A percentile compares a stretch with the other conserved stretches of the same genome.
phyloP scores from a whole-genome alignment of 2,888 invertebrate genomes.

The Thera britannica region DNA sequence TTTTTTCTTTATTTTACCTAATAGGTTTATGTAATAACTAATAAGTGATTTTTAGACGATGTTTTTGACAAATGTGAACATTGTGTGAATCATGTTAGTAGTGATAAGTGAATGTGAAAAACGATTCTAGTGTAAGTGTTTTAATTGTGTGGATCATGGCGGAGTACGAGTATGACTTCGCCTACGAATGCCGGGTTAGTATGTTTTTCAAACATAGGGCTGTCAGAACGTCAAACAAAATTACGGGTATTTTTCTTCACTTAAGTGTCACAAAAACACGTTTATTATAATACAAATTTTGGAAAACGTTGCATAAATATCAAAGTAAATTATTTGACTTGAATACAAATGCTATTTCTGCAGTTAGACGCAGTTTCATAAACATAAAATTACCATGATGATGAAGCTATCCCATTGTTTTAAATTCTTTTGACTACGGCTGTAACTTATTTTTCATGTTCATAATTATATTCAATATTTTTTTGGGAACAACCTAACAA shows the following conservation, averaged over 20 bases:
- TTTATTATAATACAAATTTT: not conserved
- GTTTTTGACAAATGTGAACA: conserved; percentile 44
- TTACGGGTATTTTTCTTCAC: no score
- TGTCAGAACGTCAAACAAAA: not conserved
- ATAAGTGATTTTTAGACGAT: conserved; percentile 43
- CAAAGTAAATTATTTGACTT: not conserved
- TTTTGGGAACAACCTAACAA: no score
- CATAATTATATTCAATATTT: no score
- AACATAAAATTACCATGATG: not conserved
- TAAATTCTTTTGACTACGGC: no score
- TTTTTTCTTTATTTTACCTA: conserved; percentile 29
- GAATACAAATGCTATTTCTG: not conserved
- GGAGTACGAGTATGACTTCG: conserved; percentile 87
- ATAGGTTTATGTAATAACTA: conserved; percentile 45
- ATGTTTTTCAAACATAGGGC: conserved; percentile 36
- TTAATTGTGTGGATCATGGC: conserved; percentile 65
- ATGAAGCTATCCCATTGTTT: no score
- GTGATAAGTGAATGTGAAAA: conserved; percentile 59
- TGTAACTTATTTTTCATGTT: no score
- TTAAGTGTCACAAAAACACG: no score
- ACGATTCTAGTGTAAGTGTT: conserved; percentile 51
- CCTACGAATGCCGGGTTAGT: conserved; percentile 88
- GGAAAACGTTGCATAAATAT: not conserved
- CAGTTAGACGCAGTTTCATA: not conserved
- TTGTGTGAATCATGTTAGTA: conserved; percentile 55